These are phyloP conservation scores for Paramuricea clavata DNA, from an alignment of 92 coral and sea anemone species.

Conservation along the genomic window DNA sequence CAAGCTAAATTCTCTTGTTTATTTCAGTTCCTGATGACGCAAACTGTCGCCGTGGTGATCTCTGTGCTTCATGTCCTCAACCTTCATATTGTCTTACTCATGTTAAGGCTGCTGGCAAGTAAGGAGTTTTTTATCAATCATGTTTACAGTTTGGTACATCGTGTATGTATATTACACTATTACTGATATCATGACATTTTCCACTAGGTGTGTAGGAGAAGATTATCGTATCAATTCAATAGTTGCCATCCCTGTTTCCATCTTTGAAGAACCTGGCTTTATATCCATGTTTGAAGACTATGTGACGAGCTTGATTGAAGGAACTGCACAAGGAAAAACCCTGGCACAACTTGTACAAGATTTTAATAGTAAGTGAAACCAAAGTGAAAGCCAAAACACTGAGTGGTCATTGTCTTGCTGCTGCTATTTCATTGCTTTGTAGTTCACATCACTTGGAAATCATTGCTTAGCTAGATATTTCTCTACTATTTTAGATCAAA, in stretches of 20 bases:
- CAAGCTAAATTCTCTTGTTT: background rate
- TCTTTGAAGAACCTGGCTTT: constrained; percentile 14
- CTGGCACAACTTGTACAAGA: constrained; percentile 18
- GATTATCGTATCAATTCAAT: constrained; percentile 34
- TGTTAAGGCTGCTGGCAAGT: background rate
- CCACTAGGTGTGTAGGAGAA: constrained; percentile 29
- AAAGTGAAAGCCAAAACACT: too few species aligned
- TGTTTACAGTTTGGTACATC: too few species aligned
- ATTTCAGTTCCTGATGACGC: background rate
- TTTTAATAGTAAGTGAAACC: constrained; percentile 16
- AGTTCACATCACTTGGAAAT: too few species aligned
- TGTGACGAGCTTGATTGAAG: constrained; percentile 25
- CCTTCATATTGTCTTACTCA: constrained; percentile 6
- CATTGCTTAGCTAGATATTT: background rate
- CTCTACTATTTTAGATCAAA: background rate
- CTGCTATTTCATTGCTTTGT: too few species aligned
- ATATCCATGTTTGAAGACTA: constrained; percentile 4
- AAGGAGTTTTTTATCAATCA: too few species aligned
- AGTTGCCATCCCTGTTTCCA: background rate
- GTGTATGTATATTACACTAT: too few species aligned
- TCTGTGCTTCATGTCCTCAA: background rate
- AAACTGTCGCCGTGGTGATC: background rate
- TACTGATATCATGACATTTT: too few species aligned
- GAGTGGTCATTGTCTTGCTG: too few species aligned
- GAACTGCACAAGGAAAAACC: constrained; percentile 8